Conservation (phyloP, 2,797 vertebrate genomes). For the Eulemur coronatus region DNA sequence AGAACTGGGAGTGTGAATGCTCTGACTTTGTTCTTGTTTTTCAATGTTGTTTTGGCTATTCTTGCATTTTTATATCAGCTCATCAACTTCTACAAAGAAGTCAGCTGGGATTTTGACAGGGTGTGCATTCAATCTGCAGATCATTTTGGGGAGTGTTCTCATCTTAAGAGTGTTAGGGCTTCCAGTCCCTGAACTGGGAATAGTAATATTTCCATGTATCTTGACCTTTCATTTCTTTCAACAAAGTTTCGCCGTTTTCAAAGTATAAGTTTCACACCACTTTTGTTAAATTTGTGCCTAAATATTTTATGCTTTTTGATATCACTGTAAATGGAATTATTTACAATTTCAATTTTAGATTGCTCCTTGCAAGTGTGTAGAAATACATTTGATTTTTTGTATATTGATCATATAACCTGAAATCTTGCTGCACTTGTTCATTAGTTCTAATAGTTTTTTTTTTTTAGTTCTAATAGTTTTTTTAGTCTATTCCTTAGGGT, state of each 20-base stretch:
- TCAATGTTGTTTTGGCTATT: not conserved
- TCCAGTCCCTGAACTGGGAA: no score
- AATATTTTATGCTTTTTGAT: not conserved
- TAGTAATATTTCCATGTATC: not conserved
- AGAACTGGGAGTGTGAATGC: fast-evolving
- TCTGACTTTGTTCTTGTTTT: not conserved
- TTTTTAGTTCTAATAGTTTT: not conserved
- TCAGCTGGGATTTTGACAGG: not conserved
- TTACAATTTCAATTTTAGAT: not conserved
- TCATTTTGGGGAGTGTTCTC: fast-evolving
- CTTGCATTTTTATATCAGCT: not conserved
- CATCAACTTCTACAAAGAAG: not conserved
- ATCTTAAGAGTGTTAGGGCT: no score
- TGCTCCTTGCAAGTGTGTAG: fast-evolving
- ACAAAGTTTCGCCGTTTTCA: not conserved
- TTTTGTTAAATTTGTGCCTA: not conserved
- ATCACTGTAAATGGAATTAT: not conserved
- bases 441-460: no score
- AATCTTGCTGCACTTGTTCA: not conserved
- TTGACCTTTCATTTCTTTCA: not conserved
- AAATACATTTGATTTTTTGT: not conserved
- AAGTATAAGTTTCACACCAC: not conserved
- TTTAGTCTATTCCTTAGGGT: not conserved
- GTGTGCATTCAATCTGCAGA: not conserved
- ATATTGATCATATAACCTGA: fast-evolving